Base-by-base conservation (phyloP, 2,888 invertebrate genomes). In the Leptogaster cylindrica region DNA sequence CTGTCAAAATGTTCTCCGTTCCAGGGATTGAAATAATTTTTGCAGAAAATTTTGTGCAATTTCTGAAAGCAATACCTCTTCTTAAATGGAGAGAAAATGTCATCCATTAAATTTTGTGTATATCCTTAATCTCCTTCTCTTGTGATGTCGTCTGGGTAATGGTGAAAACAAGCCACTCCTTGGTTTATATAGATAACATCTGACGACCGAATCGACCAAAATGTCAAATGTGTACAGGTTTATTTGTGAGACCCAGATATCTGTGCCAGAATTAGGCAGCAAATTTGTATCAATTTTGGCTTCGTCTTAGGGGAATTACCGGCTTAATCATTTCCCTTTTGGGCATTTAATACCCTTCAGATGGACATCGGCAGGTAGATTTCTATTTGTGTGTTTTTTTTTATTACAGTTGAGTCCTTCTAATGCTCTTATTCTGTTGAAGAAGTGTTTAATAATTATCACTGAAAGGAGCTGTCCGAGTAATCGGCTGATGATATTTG, bases 221-320 rank as follows among this genome's bases (percentile, higher is more conserved):
- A 50, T 31, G 50, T 50, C 50, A 27, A 50, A 50, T 28, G 27
- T 10, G 28, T 50, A 12, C 50, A 50, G 25, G 27, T 50, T 25
- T 50, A 12, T 50, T 25, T 50, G 12, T 50, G 28, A 28, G 28
- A 50, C 27, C 8, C 14, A 28, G 50, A 23, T 28, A 50, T 25
- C 50, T 50, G 50, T 50, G 27, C 14, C n/a, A 25, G 50, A 50
- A 50, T 50, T 50, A 50, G 28, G 50, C 50, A 14, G 14, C 27
- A 25, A 50, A 50, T 50, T 50, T 50, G 50, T 50, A 50, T 50
- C 50, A 50, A 50, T 50, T 50, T 50, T 50, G 5, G 23, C 50
- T 4, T 50, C 12, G 6, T 25, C 28, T 25, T 50, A 8, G 28
- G 27, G 27, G 50, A 50, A 27, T 50, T 27, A 16, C 50, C 25